Evolutionary conservation across 2,113 vertebrate species (phyloP), one percentile per base, ranked within the genome.

Genomic region (Echinops telfairi): DNA sequence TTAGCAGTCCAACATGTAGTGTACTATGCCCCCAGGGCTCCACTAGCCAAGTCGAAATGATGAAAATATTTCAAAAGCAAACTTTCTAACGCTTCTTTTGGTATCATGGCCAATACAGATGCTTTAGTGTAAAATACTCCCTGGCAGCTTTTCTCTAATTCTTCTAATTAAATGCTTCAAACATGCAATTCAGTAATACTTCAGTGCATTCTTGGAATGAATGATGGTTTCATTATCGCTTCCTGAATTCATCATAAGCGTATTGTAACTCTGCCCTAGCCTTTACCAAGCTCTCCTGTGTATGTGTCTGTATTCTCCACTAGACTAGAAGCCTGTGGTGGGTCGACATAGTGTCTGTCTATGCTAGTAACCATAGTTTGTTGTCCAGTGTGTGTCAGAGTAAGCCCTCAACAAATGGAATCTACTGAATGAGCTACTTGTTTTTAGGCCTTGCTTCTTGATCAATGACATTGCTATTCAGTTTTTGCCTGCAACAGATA

Each of bases 101-200:
- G 85, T 68, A 92, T 23, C 23, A 38, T 19, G 4, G 27, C 64
- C 93, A 86, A 0, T 68, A 15, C 60, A 71, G 85, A n/a, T 86
- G 1, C 75, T 47, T 88, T 66, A 11, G 29, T 76, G 64, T 68
- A 29, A 81, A 82, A 23, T 87, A 38, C 12, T 64, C 6, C 31
- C 22, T 82, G 66, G 36, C 17, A 90, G 76, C 9, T 88, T 57
- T 53, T 53, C 27, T 60, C 27, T 60, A 8, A 17, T 64, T 83
- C 86, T 84, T 62, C 33, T 80, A 81, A 89, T 94, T 89, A 80
- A 95, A 27, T 80, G 25, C 62, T 89, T 78, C 31, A 85, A 81
- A 76, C 12, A 60, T 38, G 33, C 47, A 77, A 33, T 43, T 78
- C 7, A n/a, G n/a, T n/a, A n/a, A 58, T 31, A 47, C 71, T 86